These are phyloP conservation scores for Odontamblyopus rebecca DNA, from an alignment of 2,797 vertebrate species.

Conservation along the genomic window DNA sequence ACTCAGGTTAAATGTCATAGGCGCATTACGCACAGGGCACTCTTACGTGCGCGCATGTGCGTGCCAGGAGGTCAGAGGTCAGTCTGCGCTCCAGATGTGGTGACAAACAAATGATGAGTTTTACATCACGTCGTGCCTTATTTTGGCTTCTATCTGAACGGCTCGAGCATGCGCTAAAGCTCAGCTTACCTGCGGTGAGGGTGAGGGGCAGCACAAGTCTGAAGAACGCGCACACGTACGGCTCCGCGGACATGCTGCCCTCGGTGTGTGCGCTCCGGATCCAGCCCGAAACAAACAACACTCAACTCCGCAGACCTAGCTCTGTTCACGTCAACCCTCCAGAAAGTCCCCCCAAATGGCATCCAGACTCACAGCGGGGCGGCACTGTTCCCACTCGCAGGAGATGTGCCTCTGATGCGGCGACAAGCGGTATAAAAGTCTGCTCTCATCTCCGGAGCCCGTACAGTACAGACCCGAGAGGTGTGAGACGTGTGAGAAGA, in stretches of 20 bases:
- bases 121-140: background rate
- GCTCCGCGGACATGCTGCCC: background rate
- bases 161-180: too few species aligned
- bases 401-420: background rate
- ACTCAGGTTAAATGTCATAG: background rate
- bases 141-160: background rate
- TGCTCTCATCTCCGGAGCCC: background rate
- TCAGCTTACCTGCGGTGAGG: background rate
- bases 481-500: background rate
- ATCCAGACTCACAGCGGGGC: background rate
- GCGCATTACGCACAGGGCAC: background rate
- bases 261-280: background rate
- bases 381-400: background rate
- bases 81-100: conserved; percentile 1
- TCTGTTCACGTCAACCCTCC: background rate
- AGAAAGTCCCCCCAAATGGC: background rate
- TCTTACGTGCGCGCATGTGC: too few species aligned
- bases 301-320: background rate
- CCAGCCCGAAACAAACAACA: too few species aligned
- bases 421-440: background rate
- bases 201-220: background rate
- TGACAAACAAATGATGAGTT: background rate
- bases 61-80: background rate
- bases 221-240: conserved; percentile 9
- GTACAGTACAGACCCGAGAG: background rate